phyloP scores from a whole-genome alignment of 2,113 vertebrate genomes.

The Ibidorhyncha struthersii region DNA sequence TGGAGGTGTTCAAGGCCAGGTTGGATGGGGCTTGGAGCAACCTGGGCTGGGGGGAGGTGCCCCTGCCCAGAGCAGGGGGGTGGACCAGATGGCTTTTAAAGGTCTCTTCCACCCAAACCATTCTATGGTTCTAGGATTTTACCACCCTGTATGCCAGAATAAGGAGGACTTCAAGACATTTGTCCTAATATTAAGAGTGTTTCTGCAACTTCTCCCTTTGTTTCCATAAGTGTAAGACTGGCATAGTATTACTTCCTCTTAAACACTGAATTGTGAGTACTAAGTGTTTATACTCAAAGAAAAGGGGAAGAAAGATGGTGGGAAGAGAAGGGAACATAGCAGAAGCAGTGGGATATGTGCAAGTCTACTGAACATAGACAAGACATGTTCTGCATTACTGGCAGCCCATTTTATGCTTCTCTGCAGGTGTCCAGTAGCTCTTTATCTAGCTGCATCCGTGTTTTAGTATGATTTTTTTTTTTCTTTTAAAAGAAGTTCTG shows the following conservation, averaged over 20 bases:
- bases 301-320: neutral
- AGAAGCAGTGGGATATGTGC: neutral
- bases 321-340: neutral
- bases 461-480: neutral
- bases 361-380: neutral
- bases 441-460: neutral
- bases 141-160: neutral
- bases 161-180: neutral
- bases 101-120: too few relatives aligned
- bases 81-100: too few relatives aligned
- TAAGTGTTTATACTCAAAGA: neutral
- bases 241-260: neutral
- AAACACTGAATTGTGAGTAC: neutral
- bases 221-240: neutral
- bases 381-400: neutral
- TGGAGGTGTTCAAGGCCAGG: too few relatives aligned
- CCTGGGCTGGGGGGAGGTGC: too few relatives aligned
- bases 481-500: neutral
- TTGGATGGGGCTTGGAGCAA: too few relatives aligned
- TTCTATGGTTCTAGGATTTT: neutral
- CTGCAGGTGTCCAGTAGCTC: neutral
- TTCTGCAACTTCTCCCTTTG: neutral
- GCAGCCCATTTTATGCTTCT: neutral
- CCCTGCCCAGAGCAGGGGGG: too few relatives aligned
- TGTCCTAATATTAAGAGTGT: neutral